Evolutionary conservation across 2,888 invertebrate species (phyloP).

Genomic region (Drosophila neutralis): DNA sequence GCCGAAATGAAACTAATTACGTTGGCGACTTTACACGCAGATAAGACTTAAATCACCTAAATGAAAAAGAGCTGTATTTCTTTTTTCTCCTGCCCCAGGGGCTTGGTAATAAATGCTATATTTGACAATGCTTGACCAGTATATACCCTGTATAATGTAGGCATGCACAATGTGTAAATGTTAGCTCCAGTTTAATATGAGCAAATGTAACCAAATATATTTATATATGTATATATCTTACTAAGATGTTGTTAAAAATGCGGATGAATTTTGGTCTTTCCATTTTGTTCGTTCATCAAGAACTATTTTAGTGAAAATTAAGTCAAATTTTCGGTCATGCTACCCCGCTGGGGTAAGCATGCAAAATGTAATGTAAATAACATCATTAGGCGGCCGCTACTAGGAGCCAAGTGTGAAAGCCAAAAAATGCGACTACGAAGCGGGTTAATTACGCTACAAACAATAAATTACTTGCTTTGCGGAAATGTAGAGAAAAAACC

Average conservation of each 20-base stretch:
- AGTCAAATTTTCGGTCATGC: background rate
- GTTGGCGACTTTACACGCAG: conserved; percentile 69
- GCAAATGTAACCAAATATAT: background rate
- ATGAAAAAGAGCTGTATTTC: conserved; percentile 38
- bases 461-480: conserved; percentile 70
- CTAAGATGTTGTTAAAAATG: background rate
- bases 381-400: conserved; percentile 42
- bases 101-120: background rate
- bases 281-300: background rate
- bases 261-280: background rate
- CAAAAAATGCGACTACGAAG: conserved; percentile 55
- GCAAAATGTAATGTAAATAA: conserved; percentile 47
- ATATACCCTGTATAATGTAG: conserved; percentile 15
- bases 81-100: conserved; percentile 10
- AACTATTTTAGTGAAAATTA: conserved; percentile 11
- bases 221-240: too few relatives aligned
- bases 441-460: conserved; percentile 77
- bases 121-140: background rate
- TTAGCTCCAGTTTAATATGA: background rate
- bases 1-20: conserved; percentile 74
- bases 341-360: conserved; percentile 2
- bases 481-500: conserved; percentile 32
- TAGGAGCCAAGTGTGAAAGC: conserved; percentile 56
- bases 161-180: background rate
- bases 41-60: conserved; percentile 75